Conservation (phyloP, 1,140 invertebrate genomes). For the Oreohelix idahoensis region DNA sequence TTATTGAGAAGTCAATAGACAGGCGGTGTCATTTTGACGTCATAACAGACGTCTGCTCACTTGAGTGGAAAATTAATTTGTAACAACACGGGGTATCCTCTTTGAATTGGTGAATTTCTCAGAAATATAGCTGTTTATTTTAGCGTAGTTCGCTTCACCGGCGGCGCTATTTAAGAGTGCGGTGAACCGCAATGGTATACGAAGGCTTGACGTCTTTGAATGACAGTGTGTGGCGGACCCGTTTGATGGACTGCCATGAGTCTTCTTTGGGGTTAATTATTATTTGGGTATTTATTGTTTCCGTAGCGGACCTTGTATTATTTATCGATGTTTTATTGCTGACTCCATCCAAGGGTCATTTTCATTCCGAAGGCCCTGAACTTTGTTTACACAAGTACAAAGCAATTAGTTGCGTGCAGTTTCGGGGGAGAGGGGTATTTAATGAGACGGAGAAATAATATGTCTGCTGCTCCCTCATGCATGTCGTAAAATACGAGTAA, state of each 20-base stretch:
- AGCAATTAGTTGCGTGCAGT: no score
- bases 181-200: not conserved
- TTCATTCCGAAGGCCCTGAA: no score
- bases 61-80: not conserved
- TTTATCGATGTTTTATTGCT: no score
- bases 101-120: not conserved
- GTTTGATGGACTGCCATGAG: no score
- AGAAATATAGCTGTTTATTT: not conserved
- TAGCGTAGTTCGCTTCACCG: not conserved
- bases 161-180: not conserved
- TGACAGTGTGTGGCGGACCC: not conserved
- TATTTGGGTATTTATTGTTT: no score
- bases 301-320: no score
- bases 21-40: not conserved
- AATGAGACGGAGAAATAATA: not conserved
- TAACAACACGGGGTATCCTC: not conserved
- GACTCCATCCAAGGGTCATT: no score
- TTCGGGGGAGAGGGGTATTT: not conserved
- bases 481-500: no score
- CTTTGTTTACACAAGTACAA: no score
- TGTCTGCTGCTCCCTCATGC: no score
- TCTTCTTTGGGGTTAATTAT: no score
- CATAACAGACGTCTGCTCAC: not conserved
- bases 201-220: not conserved
- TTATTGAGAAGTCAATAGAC: not conserved